Evolutionary conservation across 2,888 invertebrate genomes (phyloP).

Genomic region (Himalopsyche japonica): DNA sequence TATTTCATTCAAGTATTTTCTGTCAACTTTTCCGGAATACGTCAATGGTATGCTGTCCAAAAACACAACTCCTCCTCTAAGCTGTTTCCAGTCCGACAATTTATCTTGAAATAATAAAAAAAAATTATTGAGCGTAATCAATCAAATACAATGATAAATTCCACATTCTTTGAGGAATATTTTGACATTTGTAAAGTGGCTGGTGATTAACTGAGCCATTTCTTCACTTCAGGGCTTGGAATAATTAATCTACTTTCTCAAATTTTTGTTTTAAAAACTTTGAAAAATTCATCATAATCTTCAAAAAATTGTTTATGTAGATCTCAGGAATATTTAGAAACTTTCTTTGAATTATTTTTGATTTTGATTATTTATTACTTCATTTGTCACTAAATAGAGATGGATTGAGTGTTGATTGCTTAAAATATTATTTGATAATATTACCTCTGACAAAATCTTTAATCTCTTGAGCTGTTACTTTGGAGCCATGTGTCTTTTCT

Average conservation of each 20-base stretch:
- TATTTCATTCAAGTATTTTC: conserved; percentile 24
- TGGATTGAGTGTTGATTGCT: not conserved
- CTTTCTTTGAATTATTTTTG: too few species aligned
- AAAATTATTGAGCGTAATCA: not conserved
- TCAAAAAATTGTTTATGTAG: too few species aligned
- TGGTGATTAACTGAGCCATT: too few species aligned
- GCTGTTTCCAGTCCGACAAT: conserved; percentile 46
- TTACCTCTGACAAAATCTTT: conserved; percentile 49
- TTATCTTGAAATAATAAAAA: conserved; percentile 44
- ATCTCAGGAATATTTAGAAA: too few species aligned
- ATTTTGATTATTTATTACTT: too few species aligned
- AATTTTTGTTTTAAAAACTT: too few species aligned
- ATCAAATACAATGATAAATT: not conserved
- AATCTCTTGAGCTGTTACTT: conserved; percentile 49
- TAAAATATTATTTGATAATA: not conserved
- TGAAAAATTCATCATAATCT: too few species aligned
- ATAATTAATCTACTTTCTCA: too few species aligned
- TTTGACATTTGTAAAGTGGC: not conserved
- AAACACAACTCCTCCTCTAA: conserved; percentile 49
- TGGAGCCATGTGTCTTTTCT: conserved; percentile 45
- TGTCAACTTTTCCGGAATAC: conserved; percentile 45
- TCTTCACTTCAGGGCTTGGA: too few species aligned
- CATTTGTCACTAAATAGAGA: not conserved
- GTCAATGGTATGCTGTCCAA: conserved; percentile 45
- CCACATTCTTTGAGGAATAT: not conserved